These are phyloP conservation scores for Pseudorasbora parva DNA, from an alignment of 2,113 vertebrate species.

Conservation along the genomic window DNA sequence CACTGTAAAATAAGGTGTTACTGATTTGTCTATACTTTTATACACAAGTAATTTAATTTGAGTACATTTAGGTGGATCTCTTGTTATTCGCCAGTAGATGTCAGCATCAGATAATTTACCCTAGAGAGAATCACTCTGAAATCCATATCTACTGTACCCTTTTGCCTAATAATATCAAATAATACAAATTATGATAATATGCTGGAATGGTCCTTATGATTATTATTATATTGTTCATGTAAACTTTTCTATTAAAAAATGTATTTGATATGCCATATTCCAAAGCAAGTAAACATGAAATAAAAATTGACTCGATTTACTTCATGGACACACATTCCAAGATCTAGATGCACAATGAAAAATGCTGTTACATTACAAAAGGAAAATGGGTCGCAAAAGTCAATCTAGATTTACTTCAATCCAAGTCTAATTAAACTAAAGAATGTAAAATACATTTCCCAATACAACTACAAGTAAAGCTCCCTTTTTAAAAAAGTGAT, in stretches of 20 bases:
- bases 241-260: no score
- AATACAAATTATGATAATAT: not conserved
- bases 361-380: not conserved
- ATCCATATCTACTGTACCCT: not conserved
- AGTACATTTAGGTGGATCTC: not conserved
- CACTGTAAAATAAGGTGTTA: no score
- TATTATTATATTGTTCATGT: no score
- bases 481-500: not conserved
- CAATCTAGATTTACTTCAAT: not conserved
- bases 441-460: not conserved
- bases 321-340: not conserved
- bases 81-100: conserved; percentile 23
- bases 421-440: no score
- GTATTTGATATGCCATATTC: not conserved
- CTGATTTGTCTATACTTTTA: not conserved
- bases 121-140: not conserved
- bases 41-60: not conserved
- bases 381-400: not conserved
- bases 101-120: conserved; percentile 4
- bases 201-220: not conserved
- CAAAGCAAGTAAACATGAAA: not conserved
- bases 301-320: not conserved
- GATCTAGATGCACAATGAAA: not conserved
- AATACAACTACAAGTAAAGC: not conserved
- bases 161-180: not conserved